Percentiles rank a stretch among this genome's conserved stretches.
Evolutionary conservation across 2,888 invertebrate genomes (phyloP).

Genomic region (Spicauda simplicius): DNA sequence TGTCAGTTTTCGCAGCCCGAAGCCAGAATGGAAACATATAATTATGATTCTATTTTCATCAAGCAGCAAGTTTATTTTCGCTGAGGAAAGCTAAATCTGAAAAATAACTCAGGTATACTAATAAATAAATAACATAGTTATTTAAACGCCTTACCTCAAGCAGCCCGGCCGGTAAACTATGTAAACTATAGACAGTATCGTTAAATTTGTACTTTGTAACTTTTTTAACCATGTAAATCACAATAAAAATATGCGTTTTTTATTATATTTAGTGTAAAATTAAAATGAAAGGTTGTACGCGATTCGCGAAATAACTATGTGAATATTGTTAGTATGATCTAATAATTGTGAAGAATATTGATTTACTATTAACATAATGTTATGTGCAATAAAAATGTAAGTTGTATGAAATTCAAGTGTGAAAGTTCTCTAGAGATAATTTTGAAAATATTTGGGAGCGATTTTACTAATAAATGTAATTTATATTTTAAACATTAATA

Average conservation of each 20-base stretch:
- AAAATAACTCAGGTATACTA: too few species aligned
- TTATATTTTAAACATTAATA: conserved; percentile 42
- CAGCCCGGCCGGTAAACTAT: too few species aligned
- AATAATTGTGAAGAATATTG: neutral
- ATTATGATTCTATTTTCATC: too few species aligned
- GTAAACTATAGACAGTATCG: too few species aligned
- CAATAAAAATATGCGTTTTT: neutral
- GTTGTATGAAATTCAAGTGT: conserved; percentile 3
- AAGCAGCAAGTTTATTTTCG: too few species aligned
- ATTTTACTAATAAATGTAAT: conserved; percentile 41
- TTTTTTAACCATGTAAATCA: neutral
- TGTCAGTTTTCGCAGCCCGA: too few species aligned
- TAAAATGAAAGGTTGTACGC: neutral
- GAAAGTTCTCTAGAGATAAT: conserved; percentile 19
- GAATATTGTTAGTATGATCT: conserved; percentile 6
- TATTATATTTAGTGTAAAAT: too few species aligned
- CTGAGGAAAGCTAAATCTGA: too few species aligned
- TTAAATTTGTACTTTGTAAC: too few species aligned
- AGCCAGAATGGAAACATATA: too few species aligned
- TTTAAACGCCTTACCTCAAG: too few species aligned
- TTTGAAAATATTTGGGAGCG: conserved; percentile 15
- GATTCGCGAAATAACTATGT: neutral
- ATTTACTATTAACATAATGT: neutral
- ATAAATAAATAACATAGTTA: too few species aligned
- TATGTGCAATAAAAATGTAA: conserved; percentile 11